phyloP scores from a whole-genome alignment of 2,888 invertebrate species.

The Apodemia zela region DNA sequence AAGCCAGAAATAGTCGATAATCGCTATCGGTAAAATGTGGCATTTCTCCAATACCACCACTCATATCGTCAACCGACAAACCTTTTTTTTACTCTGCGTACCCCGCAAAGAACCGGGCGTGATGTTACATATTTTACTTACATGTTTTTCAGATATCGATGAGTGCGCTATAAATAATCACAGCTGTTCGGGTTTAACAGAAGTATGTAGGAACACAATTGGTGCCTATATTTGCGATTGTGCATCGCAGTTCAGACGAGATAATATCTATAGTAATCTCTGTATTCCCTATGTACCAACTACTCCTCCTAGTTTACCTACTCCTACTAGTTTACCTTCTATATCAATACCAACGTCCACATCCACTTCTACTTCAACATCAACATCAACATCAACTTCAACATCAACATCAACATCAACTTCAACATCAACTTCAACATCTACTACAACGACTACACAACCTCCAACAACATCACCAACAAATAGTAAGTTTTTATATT shows the following conservation, averaged over 20 bases:
- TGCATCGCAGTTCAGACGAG: constrained; percentile 87
- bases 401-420: constrained; percentile 20
- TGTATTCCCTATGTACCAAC: constrained; percentile 40
- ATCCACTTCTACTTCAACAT: constrained; percentile 28
- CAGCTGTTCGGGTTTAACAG: constrained; percentile 76
- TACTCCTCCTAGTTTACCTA: constrained; percentile 18
- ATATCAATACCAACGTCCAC: constrained; percentile 25
- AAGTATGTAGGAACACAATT: constrained; percentile 90
- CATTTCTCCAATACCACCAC: too few species aligned
- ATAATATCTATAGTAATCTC: constrained; percentile 59
- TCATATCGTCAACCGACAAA: too few species aligned
- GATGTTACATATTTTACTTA: too few species aligned
- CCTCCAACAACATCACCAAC: constrained; percentile 32
- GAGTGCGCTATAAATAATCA: constrained; percentile 84
- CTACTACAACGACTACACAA: constrained; percentile 37
- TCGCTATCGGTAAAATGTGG: too few species aligned
- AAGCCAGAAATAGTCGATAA: too few species aligned
- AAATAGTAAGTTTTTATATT: constrained; percentile 18
- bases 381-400: constrained; percentile 1
- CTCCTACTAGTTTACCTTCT: not conserved
- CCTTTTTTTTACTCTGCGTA: too few species aligned
- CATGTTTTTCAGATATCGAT: constrained; percentile 83
- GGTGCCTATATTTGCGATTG: constrained; percentile 93
- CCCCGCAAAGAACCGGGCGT: too few species aligned
- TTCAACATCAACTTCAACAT: constrained; percentile 42